Evolutionary conservation across 2,888 invertebrate species (phyloP).

Genomic region (Thysanoteuthis rhombus): DNA sequence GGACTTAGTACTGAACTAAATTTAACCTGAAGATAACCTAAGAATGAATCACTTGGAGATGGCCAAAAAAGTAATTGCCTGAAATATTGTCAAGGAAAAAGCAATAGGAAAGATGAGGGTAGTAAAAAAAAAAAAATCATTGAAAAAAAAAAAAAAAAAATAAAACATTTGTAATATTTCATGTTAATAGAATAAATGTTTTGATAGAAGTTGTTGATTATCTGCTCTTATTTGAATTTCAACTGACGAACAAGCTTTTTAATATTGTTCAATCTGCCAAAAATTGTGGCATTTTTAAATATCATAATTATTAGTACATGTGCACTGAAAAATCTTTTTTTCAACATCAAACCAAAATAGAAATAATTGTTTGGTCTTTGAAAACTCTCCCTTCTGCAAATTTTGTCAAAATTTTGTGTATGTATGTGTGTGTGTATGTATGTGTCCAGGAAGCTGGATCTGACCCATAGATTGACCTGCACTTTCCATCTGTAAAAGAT

Average conservation of each 20-base stretch:
- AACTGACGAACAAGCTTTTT: too few relatives aligned
- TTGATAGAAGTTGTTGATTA: neutral
- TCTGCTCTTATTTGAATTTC: neutral
- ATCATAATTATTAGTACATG: neutral
- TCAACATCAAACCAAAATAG: neutral
- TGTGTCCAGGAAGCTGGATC: neutral
- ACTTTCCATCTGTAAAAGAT: neutral
- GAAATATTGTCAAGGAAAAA: neutral
- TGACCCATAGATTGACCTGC: neutral
- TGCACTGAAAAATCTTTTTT: neutral
- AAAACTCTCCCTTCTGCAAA: neutral
- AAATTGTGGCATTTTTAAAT: neutral
- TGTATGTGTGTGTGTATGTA: neutral
- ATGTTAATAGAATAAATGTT: neutral
- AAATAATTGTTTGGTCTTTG: neutral
- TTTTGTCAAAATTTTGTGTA: neutral
- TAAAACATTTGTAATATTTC: too few relatives aligned
- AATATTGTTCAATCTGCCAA: neutral
- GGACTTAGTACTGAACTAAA: neutral
- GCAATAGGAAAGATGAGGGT: too few relatives aligned
- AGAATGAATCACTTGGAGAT: neutral
- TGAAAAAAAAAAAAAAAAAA: neutral
- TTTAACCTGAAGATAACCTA: neutral
- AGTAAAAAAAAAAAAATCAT: neutral
- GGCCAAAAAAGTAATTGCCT: too few relatives aligned